Conservation (phyloP, 2,888 invertebrate species). For the Lasioglossum marginatum region DNA sequence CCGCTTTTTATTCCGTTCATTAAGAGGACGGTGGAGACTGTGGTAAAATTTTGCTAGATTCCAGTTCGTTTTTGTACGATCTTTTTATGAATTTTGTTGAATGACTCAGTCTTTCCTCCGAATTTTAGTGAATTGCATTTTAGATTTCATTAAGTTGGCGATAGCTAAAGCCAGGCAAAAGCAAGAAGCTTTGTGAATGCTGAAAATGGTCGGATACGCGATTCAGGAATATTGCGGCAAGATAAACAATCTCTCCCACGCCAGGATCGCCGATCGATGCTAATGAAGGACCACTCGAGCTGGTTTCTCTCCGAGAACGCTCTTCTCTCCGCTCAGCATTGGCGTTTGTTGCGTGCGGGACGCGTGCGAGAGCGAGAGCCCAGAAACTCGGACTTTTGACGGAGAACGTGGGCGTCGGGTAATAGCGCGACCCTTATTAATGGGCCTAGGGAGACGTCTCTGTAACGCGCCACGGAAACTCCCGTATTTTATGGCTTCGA, state of each 20-base stretch:
- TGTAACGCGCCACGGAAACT: constrained; percentile 37
- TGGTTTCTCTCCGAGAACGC: constrained; percentile 41
- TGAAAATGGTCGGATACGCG: constrained; percentile 26
- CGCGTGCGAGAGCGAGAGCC: constrained; percentile 19
- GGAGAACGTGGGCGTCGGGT: constrained; percentile 36
- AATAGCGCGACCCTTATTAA: constrained; percentile 46
- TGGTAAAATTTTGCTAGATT: background rate
- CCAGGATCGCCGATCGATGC: constrained; percentile 75
- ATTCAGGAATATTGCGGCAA: constrained; percentile 64
- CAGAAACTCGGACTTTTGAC: constrained; percentile 36
- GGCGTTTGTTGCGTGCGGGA: constrained; percentile 26
- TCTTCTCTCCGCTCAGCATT: constrained; percentile 24
- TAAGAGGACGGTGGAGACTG: background rate
- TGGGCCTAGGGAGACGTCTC: constrained; percentile 37
- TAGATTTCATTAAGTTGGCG: background rate
- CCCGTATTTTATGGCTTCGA: constrained; percentile 21
- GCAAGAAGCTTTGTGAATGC: background rate
- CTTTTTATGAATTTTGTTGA: background rate
- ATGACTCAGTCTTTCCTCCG: background rate
- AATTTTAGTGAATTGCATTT: background rate
- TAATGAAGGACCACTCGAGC: constrained; percentile 76
- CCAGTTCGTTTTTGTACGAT: background rate
- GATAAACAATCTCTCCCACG: constrained; percentile 80
- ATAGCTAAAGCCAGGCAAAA: background rate
- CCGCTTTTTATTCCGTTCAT: background rate